Evolutionary conservation across 2,113 vertebrate species (phyloP), one percentile per base, ranked within the genome.

Genomic region (Mirounga angustirostris): DNA sequence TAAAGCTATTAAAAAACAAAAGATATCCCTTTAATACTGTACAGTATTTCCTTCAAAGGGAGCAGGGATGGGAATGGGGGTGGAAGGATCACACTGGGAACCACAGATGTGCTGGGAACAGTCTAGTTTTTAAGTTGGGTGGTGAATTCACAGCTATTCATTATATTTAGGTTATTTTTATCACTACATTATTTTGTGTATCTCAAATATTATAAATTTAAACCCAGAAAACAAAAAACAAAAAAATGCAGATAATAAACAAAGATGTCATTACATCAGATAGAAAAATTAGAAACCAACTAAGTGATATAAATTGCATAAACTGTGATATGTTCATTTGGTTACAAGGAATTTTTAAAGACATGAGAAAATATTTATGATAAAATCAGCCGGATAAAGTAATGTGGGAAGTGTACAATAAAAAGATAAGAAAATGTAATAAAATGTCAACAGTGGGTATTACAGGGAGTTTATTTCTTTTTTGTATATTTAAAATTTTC

Each of bases 221-320:
- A 89, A 24, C 14, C 54, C 18, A 83, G 30, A 90, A 92, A 90
- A 90, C 28, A 92, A 79, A 73, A 90, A 74, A 59, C 9, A 43
- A 52, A 96, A 61, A 58, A 80, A 89, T 52, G 2, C 10, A 92
- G 28, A 71, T 85, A 89, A 90, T 80, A 91, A 86, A 74, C 46
- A 91, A 46, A 90, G 30, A 74, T 40, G 5, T 3, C 24, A 79
- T 59, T 80, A 89, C 16, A 16, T 59, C 73, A 59, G 58, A 73
- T 7, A 67, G 21, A 54, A 94, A 96, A 89, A 74, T 80, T 15
- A 90, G 61, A 97, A 95, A 65, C 52, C 7, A 86, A 4, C 65
- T 83, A 94, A 91, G 54, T 76, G 87, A 86, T 91, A 78, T 22
- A 91, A 91, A 81, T n/a, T 96, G 52, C 73, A 15, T 84, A 63